Percentiles rank a stretch among this genome's conserved stretches.
Conservation (phyloP, 2,113 vertebrate genomes). For the Phaethornis superciliosus region DNA sequence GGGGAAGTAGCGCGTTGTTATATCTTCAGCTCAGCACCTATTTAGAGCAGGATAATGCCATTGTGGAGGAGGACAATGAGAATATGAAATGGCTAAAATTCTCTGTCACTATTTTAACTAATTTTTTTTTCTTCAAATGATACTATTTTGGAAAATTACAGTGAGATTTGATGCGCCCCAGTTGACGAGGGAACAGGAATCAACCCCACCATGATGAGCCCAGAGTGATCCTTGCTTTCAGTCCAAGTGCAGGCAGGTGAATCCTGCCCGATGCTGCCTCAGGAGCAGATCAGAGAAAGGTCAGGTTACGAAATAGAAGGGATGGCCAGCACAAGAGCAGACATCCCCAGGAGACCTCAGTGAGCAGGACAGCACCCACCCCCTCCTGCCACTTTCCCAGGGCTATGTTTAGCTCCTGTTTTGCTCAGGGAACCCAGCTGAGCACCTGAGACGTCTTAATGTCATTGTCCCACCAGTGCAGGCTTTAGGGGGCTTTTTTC, state of each 20-base stretch:
- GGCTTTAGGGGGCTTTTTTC: constrained; percentile 17
- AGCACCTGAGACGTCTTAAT: not conserved
- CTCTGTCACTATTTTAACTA: not conserved
- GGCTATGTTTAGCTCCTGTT: constrained; percentile 15
- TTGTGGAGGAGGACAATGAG: constrained; percentile 46
- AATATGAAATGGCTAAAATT: constrained; percentile 21
- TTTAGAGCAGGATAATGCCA: constrained; percentile 45
- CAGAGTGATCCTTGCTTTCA: not conserved
- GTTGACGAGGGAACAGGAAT: not conserved
- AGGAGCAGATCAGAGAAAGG: not conserved
- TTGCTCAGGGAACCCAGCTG: not conserved
- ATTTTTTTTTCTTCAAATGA: not conserved
- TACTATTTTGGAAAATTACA: not conserved
- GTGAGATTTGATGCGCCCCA: not conserved
- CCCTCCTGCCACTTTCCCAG: not conserved
- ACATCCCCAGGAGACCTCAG: not conserved
- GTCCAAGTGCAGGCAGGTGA: not conserved
- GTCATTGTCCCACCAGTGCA: constrained; percentile 30
- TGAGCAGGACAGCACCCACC: not conserved
- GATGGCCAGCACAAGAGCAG: not conserved
- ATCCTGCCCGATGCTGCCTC: not conserved
- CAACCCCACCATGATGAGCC: not conserved
- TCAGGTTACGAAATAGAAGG: not conserved
- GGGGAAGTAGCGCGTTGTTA: constrained; percentile 52
- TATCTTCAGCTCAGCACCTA: constrained; percentile 40